These are phyloP conservation scores for Florisuga fusca DNA, from an alignment of 2,797 vertebrate genomes.

Conservation along the genomic window DNA sequence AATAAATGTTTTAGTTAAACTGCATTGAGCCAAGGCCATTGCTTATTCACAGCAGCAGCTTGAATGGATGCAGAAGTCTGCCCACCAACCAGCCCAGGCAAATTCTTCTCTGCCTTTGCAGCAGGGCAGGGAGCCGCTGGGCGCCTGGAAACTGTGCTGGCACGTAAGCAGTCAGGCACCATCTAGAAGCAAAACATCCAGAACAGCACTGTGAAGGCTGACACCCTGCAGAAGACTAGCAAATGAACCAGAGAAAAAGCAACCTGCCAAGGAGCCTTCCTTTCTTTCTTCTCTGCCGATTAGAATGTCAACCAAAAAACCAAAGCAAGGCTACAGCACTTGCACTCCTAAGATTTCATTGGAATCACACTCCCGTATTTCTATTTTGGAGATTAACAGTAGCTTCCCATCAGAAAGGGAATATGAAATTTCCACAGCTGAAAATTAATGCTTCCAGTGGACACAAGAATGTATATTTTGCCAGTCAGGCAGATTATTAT, in stretches of 20 bases:
- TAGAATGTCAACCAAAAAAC: constrained; percentile 7
- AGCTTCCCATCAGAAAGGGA: not conserved
- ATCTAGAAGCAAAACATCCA: constrained; percentile 34
- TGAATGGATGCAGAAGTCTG: not conserved
- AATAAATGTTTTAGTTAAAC: constrained; percentile 19
- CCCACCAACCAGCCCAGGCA: not conserved
- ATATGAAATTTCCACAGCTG: not conserved
- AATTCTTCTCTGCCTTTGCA: not conserved
- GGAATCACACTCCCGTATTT: not conserved
- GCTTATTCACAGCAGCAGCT: not conserved
- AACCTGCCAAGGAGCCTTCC: not conserved
- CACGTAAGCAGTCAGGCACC: not conserved
- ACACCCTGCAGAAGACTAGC: not conserved
- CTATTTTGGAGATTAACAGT: not conserved
- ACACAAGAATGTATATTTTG: not conserved
- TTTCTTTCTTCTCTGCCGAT: not conserved
- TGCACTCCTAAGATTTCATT: not conserved
- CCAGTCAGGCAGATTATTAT: not conserved
- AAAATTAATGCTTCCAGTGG: not conserved
- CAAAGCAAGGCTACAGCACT: not conserved
- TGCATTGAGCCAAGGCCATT: not conserved
- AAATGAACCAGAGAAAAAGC: not conserved
- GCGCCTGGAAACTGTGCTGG: not conserved
- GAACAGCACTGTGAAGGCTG: not conserved
- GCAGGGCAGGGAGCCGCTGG: not conserved